Percentiles rank a stretch among this genome's conserved stretches.
These are phyloP conservation scores for Coleophora deauratella DNA, from an alignment of 2,888 invertebrate genomes.

Conservation along the genomic window DNA sequence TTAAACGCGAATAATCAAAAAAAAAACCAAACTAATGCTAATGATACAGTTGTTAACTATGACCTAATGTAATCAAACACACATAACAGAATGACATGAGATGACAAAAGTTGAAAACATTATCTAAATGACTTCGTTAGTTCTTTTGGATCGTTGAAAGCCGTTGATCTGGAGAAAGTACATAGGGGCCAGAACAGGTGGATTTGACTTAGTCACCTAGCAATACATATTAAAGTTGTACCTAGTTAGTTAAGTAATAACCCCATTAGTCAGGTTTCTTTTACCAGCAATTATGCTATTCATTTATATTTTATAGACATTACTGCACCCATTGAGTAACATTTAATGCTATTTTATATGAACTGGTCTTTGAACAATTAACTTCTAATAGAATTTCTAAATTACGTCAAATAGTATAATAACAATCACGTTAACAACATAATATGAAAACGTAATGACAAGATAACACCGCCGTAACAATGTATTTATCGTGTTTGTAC, in stretches of 20 bases:
- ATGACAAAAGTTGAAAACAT: conserved; percentile 22
- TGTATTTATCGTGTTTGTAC: too few relatives aligned
- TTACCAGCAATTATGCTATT: background rate
- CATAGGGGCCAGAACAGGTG: conserved; percentile 23
- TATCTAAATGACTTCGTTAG: conserved; percentile 27
- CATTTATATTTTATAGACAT: background rate
- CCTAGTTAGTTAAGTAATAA: conserved; percentile 13
- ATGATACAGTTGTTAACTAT: too few relatives aligned
- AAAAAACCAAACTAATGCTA: too few relatives aligned
- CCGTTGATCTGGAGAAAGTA: conserved; percentile 15
- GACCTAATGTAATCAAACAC: conserved; percentile 22
- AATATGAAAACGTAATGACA: too few relatives aligned
- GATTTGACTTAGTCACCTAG: conserved; percentile 25
- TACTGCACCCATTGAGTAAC: background rate
- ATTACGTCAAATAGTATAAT: too few relatives aligned
- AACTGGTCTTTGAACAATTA: too few relatives aligned
- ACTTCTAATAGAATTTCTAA: too few relatives aligned
- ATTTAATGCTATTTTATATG: background rate
- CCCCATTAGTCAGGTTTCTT: conserved; percentile 12
- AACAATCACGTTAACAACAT: too few relatives aligned
- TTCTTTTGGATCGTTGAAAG: background rate
- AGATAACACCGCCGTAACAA: too few relatives aligned
- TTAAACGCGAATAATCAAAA: too few relatives aligned
- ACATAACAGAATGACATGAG: conserved; percentile 13
- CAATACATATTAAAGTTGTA: background rate